A percentile compares a stretch with the other conserved stretches of the same genome.
phyloP scores from a whole-genome alignment of 2,113 vertebrate species.

The Erythrocercus mccallii region DNA sequence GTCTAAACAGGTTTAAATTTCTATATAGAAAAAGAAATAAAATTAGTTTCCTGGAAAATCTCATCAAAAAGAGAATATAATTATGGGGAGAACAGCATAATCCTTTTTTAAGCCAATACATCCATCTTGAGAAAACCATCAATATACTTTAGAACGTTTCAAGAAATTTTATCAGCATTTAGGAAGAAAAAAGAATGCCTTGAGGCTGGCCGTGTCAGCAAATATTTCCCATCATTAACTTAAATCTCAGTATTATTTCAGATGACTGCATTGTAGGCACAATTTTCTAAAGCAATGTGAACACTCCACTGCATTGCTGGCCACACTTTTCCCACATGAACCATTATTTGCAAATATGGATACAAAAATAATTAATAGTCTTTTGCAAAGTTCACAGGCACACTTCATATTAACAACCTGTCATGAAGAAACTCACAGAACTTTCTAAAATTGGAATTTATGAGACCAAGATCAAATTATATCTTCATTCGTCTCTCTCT shows the following conservation, averaged over 20 bases:
- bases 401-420: neutral
- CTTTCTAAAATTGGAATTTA: neutral
- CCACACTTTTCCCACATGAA: neutral
- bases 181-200: neutral
- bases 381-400: neutral
- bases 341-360: neutral
- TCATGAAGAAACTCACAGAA: neutral
- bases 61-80: neutral
- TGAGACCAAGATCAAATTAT: neutral
- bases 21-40: neutral
- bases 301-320: neutral
- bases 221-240: conserved; percentile 20
- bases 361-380: neutral
- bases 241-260: conserved; percentile 26
- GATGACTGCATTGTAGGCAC: neutral
- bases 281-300: neutral
- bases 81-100: neutral
- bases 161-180: conserved; percentile 17
- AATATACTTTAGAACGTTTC: neutral
- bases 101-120: neutral
- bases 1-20: neutral
- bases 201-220: conserved; percentile 1
- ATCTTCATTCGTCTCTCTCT: neutral
- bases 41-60: neutral
- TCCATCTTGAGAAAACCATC: neutral